Evolutionary conservation across 2,888 invertebrate genomes (phyloP), one percentile per base, ranked within the genome.

Genomic region (Drosophila flavopinicola): DNA sequence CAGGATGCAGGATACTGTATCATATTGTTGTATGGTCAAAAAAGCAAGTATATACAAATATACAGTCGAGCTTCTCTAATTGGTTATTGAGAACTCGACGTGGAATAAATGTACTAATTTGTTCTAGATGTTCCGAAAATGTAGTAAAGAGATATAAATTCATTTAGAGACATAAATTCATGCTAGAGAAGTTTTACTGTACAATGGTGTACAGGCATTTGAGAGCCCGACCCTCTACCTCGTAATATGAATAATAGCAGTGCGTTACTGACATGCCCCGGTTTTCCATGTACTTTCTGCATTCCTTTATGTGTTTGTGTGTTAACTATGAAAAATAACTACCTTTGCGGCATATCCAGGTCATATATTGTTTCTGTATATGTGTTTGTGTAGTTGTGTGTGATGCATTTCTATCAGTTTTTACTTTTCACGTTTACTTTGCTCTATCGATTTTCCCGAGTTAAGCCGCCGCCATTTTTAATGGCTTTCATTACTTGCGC

Each of bases 401-500:
- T 30, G 48, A 47, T 83, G 77, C 65, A 80, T 63, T 76, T 65
- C 63, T 79, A 71, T 65, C 65, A 73, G 53, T 32, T 73, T 85
- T 60, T 38, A 70, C 77, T 73, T 79, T 79, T 70, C 59, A 76
- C 66, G 10, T 45, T 56, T 35, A 27, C 44, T 47, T 58, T 11
- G 24, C 32, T 45, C 32, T 61, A 80, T 80, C 80, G 80, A 80
- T 86, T 80, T 80, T 80, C 75, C 60, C 37, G 27, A 45, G 52
- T 70, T 70, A 66, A 68, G n/a, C 64, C 82, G 66, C 33, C 74
- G 74, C 73, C 87, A 76, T 86, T 84, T 84, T 80, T 80, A 86
- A 86, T 80, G 82, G 64, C 59, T 79, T 86, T 86, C 82, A 86
- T 80, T 86, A 75, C 68, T 75, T 58, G 66, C 42, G 67, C 57